A percentile compares a stretch with the other conserved stretches of the same genome.
These are phyloP conservation scores for Propithecus perrieri DNA, from an alignment of 2,797 vertebrate genomes.

Conservation along the genomic window DNA sequence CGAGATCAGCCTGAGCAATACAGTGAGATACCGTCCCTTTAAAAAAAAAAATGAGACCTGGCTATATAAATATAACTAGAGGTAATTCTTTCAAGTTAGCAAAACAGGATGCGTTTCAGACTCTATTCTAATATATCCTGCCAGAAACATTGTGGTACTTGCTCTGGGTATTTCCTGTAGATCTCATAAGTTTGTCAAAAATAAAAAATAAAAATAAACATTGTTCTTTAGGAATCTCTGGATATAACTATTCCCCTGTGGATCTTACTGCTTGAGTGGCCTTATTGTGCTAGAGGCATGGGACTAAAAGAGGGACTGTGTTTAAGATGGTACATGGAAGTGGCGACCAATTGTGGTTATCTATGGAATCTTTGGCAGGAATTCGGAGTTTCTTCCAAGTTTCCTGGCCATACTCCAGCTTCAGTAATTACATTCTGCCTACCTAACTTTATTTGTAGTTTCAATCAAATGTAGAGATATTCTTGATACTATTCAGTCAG, in stretches of 20 bases:
- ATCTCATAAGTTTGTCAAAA: constrained; percentile 41
- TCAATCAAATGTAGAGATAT: constrained; percentile 44
- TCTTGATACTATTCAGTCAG: constrained; percentile 15
- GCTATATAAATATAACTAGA: neutral
- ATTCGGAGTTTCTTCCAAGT: constrained; percentile 52
- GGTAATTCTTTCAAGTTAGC: constrained; percentile 36
- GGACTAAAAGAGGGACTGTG: neutral
- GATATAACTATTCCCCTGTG: constrained; percentile 1
- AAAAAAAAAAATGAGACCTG: neutral
- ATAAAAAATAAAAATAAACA: constrained; percentile 12
- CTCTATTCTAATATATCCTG: constrained; percentile 8
- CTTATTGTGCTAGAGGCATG: constrained; percentile 10
- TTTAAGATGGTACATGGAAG: constrained; percentile 49
- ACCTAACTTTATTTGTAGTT: constrained; percentile 49
- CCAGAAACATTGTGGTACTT: constrained; percentile 16
- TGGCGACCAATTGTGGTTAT: constrained; percentile 35
- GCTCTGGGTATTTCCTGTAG: constrained; percentile 52
- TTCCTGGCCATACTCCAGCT: constrained; percentile 38
- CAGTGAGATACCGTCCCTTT: neutral
- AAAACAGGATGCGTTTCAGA: constrained; percentile 39
- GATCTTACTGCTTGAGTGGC: neutral
- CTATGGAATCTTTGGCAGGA: constrained; percentile 46
- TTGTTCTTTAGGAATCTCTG: constrained; percentile 38
- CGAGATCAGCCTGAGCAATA: neutral
- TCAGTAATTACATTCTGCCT: constrained; percentile 61